Percentiles rank a stretch among this genome's conserved stretches.
Evolutionary conservation across 1,140 invertebrate genomes (phyloP).

Genomic region (Saccostrea cuccullata): DNA sequence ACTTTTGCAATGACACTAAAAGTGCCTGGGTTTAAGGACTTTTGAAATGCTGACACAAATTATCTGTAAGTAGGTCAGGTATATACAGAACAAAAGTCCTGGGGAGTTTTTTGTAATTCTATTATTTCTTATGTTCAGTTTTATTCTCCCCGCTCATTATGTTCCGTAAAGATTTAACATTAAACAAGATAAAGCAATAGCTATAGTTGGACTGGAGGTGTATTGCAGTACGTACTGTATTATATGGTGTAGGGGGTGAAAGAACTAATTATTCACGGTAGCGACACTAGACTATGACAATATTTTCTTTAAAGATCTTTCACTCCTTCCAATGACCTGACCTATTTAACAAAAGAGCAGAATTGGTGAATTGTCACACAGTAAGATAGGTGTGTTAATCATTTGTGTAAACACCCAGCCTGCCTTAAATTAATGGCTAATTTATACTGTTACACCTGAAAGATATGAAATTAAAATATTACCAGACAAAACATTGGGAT

Average conservation of each 20-base stretch:
- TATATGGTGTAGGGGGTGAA: background rate
- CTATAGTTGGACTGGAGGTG: background rate
- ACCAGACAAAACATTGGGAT: too few relatives aligned
- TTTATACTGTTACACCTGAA: background rate
- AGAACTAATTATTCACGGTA: background rate
- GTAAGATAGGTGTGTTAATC: background rate
- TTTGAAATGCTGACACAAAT: background rate
- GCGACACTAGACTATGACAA: background rate
- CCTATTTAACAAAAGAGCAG: background rate
- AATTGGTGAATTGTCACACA: background rate
- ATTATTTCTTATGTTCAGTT: too few relatives aligned
- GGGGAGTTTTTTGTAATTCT: too few relatives aligned
- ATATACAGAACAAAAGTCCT: background rate
- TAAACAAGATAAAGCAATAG: background rate
- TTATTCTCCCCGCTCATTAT: too few relatives aligned
- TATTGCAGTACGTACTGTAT: too few relatives aligned
- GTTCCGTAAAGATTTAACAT: background rate
- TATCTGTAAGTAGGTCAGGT: background rate
- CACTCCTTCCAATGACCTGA: constrained; percentile 3
- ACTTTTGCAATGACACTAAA: too few relatives aligned
- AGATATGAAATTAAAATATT: background rate
- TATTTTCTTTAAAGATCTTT: constrained; percentile 20
- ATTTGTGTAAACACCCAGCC: constrained; percentile 1
- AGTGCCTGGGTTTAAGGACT: too few relatives aligned
- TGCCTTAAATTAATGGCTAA: background rate